A percentile compares a stretch with the other conserved stretches of the same genome.
phyloP scores from a whole-genome alignment of 2,888 invertebrate genomes.

The Chrysina gloriosa region DNA sequence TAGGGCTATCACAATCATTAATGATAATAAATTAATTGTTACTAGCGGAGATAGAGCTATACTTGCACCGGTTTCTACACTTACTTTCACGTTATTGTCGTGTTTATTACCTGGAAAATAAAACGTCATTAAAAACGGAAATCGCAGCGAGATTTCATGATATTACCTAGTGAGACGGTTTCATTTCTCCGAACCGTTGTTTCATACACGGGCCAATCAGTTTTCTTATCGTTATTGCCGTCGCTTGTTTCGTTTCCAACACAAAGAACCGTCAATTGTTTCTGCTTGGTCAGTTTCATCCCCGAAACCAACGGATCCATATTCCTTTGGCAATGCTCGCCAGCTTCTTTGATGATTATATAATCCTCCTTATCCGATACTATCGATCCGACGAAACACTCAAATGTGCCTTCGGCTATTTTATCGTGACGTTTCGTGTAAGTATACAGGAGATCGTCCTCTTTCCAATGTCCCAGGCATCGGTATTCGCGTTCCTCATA shows the following conservation, averaged over 20 bases:
- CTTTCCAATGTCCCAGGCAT: conserved; percentile 76
- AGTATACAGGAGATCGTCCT: conserved; percentile 72
- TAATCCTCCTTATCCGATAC: conserved; percentile 67
- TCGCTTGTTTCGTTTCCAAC: conserved; percentile 28
- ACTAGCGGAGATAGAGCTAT: background rate
- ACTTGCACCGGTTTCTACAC: background rate
- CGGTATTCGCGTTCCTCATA: conserved; percentile 75
- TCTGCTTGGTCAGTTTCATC: conserved; percentile 68
- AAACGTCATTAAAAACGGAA: background rate
- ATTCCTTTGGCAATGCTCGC: conserved; percentile 72
- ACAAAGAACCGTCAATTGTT: conserved; percentile 33
- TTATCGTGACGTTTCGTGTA: conserved; percentile 73
- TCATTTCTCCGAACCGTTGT: background rate
- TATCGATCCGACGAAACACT: conserved; percentile 75
- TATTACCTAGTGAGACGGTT: conserved; percentile 7
- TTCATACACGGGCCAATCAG: conserved; percentile 12
- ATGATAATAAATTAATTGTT: conserved; percentile 1
- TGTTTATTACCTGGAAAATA: conserved; percentile 3
- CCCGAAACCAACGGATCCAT: conserved; percentile 71
- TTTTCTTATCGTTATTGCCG: background rate
- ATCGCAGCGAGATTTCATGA: too few species aligned
- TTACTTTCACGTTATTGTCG: background rate
- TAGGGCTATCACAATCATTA: conserved; percentile 18
- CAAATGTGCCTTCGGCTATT: conserved; percentile 69
- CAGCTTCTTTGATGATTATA: conserved; percentile 76